Conservation (phyloP, 2,888 invertebrate species). For the Dicyrtomina minuta region DNA sequence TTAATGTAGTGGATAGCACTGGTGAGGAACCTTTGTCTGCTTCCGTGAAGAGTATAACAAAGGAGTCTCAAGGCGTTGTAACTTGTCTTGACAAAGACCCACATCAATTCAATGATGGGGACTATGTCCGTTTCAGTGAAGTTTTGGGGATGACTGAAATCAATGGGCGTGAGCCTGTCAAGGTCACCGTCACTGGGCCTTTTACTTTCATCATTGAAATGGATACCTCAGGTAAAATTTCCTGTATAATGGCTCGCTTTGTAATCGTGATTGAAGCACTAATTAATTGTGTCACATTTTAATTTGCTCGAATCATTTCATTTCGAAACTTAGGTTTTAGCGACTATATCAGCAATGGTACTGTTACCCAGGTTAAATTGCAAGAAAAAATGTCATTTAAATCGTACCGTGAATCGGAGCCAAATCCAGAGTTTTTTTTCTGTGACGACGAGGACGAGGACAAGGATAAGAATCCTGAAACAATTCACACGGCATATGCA, state of each 20-base stretch:
- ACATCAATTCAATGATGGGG: conserved; percentile 96
- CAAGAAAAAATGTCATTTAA: conserved; percentile 81
- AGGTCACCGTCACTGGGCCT: conserved; percentile 95
- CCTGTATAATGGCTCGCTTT: background rate
- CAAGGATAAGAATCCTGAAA: conserved; percentile 87
- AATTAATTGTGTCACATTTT: background rate
- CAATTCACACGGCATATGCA: conserved; percentile 83
- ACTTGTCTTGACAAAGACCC: conserved; percentile 93
- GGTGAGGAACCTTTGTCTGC: conserved; percentile 90
- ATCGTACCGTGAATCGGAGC: conserved; percentile 72
- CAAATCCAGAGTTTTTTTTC: conserved; percentile 77
- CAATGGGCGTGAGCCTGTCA: conserved; percentile 84
- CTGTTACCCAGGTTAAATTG: conserved; percentile 95
- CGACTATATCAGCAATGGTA: conserved; percentile 85
- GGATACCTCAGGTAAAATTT: conserved; percentile 69
- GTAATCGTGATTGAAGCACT: background rate
- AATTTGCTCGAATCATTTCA: too few species aligned
- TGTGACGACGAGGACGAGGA: conserved; percentile 94
- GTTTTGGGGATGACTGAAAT: conserved; percentile 93
- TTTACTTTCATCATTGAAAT: conserved; percentile 92
- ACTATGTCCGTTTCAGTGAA: conserved; percentile 93
- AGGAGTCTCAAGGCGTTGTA: conserved; percentile 75
- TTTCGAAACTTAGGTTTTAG: conserved; percentile 58
- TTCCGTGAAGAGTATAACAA: conserved; percentile 88
- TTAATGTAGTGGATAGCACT: conserved; percentile 83